phyloP scores from a whole-genome alignment of 92 coral and sea anemone species.

The Phenganax subtilis region DNA sequence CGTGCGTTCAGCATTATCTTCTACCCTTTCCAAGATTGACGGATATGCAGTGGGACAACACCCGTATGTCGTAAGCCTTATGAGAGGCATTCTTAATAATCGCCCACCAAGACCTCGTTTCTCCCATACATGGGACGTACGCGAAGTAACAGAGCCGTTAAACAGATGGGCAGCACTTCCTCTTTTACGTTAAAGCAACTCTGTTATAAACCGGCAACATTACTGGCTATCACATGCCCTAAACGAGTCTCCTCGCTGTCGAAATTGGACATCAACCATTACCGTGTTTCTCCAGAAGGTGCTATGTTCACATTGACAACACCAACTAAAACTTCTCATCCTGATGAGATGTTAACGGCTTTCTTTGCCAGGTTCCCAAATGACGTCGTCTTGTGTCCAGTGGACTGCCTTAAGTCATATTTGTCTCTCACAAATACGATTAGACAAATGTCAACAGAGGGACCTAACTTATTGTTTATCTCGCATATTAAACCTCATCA shows the following conservation, averaged over 20 bases:
- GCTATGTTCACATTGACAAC: slow-evolving; percentile 39
- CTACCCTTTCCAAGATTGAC: slow-evolving; percentile 26
- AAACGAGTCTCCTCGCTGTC: slow-evolving; percentile 44
- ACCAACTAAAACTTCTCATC: slow-evolving; percentile 45
- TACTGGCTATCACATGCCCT: slow-evolving; percentile 41
- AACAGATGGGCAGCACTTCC: slow-evolving; percentile 11
- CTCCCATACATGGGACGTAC: slow-evolving; percentile 25
- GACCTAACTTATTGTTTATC: slow-evolving; percentile 31
- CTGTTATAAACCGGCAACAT: slow-evolving; percentile 11
- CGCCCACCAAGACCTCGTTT: slow-evolving; percentile 45
- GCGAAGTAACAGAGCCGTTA: background rate
- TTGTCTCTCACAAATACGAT: slow-evolving; percentile 6
- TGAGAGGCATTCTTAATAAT: slow-evolving; percentile 41
- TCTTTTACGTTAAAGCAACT: slow-evolving; percentile 7
- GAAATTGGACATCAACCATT: slow-evolving; percentile 36
- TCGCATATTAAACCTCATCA: slow-evolving; percentile 19
- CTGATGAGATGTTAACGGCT: slow-evolving; percentile 40
- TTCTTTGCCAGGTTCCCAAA: slow-evolving; percentile 40
- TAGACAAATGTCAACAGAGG: slow-evolving; percentile 7
- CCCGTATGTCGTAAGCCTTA: slow-evolving; percentile 10
- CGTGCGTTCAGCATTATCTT: slow-evolving; percentile 35
- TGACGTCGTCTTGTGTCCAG: slow-evolving; percentile 38
- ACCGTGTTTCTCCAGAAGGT: slow-evolving; percentile 46
- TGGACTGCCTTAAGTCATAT: slow-evolving; percentile 42
- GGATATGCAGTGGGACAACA: slow-evolving; percentile 20